These are phyloP conservation scores for Leptinotarsa undecemlineata DNA, from an alignment of 1,140 invertebrate genomes.

Conservation along the genomic window DNA sequence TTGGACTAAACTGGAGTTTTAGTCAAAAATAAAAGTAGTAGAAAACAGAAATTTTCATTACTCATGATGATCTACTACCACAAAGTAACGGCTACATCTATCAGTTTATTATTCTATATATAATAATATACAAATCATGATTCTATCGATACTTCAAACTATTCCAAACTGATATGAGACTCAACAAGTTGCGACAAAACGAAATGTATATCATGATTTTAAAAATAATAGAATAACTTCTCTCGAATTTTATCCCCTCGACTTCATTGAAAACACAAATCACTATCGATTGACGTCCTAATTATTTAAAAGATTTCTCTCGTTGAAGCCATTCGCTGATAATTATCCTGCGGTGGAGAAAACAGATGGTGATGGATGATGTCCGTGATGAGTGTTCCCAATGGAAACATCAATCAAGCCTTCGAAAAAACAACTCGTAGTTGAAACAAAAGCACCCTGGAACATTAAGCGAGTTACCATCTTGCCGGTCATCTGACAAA, in stretches of 20 bases:
- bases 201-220: too few relatives aligned
- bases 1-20: too few relatives aligned
- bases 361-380: slow-evolving; percentile 15
- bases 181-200: too few relatives aligned
- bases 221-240: too few relatives aligned
- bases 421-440: slow-evolving; percentile 22
- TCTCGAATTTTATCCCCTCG: too few relatives aligned
- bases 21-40: too few relatives aligned
- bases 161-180: background rate
- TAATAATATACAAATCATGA: background rate
- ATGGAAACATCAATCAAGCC: slow-evolving; percentile 23
- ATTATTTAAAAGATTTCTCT: slow-evolving; percentile 3
- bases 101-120: too few relatives aligned
- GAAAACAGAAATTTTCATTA: too few relatives aligned
- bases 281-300: background rate
- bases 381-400: slow-evolving; percentile 25
- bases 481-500: slow-evolving; percentile 8
- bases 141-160: background rate
- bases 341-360: background rate
- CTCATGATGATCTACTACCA: too few relatives aligned
- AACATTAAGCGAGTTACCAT: slow-evolving; percentile 17
- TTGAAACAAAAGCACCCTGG: slow-evolving; percentile 16
- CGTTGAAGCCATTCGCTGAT: background rate
- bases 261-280: too few relatives aligned
- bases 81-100: too few relatives aligned